These are phyloP conservation scores for Somateria mollissima DNA, from an alignment of 2,797 vertebrate genomes.

Conservation along the genomic window DNA sequence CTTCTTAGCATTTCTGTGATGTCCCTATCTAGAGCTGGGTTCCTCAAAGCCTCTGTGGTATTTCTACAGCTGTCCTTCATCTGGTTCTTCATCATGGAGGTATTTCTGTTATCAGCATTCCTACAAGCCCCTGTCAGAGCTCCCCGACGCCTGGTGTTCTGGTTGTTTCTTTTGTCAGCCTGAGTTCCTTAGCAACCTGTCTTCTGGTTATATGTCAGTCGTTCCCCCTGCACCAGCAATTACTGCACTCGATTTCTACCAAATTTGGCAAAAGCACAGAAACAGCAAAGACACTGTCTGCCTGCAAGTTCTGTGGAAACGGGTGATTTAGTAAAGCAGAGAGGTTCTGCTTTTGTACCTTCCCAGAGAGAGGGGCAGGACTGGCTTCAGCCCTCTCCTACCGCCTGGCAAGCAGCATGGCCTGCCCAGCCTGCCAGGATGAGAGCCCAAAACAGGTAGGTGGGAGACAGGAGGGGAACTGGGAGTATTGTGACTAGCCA, in stretches of 20 bases:
- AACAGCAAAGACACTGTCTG: neutral
- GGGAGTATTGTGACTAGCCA: neutral
- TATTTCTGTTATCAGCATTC: neutral
- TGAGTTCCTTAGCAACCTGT: constrained; percentile 25
- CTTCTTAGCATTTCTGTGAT: neutral
- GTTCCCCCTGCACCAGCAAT: neutral
- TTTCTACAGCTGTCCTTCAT: neutral
- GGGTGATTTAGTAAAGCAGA: neutral
- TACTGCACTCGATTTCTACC: neutral
- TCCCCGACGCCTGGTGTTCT: neutral
- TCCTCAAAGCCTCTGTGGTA: neutral
- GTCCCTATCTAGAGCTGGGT: neutral
- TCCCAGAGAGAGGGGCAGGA: neutral
- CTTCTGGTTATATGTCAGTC: neutral
- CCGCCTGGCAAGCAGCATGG: neutral
- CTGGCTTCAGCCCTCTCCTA: neutral
- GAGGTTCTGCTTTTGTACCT: neutral
- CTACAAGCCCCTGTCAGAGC: neutral
- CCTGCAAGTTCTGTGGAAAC: neutral
- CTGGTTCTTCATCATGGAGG: constrained; percentile 19
- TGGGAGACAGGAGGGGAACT: neutral
- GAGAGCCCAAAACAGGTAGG: neutral
- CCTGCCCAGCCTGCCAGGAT: neutral
- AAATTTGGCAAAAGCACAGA: constrained; percentile 4
- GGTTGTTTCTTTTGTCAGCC: neutral